phyloP scores from a whole-genome alignment of 2,888 invertebrate genomes.

The Drosophila antonietae region DNA sequence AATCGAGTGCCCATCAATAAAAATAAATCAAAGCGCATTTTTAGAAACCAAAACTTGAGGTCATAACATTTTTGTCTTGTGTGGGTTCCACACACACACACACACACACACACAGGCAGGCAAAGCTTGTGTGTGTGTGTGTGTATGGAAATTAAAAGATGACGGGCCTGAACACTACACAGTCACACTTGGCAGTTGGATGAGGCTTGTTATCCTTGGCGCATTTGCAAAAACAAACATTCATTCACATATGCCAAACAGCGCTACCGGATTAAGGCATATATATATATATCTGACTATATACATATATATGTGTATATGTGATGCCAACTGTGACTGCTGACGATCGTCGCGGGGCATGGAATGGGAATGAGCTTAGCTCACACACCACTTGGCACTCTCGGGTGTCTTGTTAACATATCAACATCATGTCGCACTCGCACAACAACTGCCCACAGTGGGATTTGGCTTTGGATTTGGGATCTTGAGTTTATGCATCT shows the following conservation, averaged over 20 bases:
- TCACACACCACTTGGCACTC: slow-evolving; percentile 78
- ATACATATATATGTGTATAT: slow-evolving; percentile 1
- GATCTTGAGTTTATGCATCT: slow-evolving; percentile 19
- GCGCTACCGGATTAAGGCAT: slow-evolving; percentile 75
- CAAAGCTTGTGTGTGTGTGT: slow-evolving; percentile 1
- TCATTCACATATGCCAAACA: slow-evolving; percentile 75
- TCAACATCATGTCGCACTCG: slow-evolving; percentile 81
- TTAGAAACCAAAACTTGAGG: slow-evolving; percentile 60
- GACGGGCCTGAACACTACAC: slow-evolving; percentile 16
- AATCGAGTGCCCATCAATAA: slow-evolving; percentile 70
- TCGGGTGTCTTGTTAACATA: slow-evolving; percentile 81
- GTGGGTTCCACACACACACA: slow-evolving; percentile 24
- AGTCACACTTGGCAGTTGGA: slow-evolving; percentile 33
- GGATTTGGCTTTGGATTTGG: slow-evolving; percentile 16
- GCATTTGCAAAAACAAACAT: slow-evolving; percentile 73
- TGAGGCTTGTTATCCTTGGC: slow-evolving; percentile 69
- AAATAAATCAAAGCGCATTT: slow-evolving; percentile 78
- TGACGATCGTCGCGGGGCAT: slow-evolving; percentile 21
- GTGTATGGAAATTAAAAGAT: slow-evolving; percentile 52
- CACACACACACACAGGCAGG: not conserved
- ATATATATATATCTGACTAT: slow-evolving; percentile 1
- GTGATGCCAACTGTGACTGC: slow-evolving; percentile 75
- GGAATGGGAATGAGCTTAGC: slow-evolving; percentile 22
- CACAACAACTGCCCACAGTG: slow-evolving; percentile 59
- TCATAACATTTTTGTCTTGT: slow-evolving; percentile 51